These are phyloP conservation scores for Amaurobius ferox DNA, from an alignment of 2,888 invertebrate species.

Conservation along the genomic window DNA sequence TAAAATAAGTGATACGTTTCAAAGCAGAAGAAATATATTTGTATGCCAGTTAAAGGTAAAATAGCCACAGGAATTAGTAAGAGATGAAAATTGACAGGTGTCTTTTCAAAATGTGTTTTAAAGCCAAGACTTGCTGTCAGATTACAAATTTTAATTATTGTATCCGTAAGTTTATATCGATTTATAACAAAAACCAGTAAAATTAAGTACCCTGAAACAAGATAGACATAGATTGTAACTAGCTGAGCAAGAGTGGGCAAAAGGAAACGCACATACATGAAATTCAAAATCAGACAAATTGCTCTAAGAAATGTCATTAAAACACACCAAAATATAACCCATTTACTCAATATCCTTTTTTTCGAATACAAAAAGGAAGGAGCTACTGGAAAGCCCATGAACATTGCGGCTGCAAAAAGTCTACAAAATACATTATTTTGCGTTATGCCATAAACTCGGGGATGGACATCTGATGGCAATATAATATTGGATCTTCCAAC, in stretches of 20 bases:
- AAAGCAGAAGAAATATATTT: conserved; percentile 16
- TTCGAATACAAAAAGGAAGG: neutral
- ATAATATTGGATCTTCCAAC: no score
- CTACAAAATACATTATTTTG: conserved; percentile 12
- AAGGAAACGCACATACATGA: neutral
- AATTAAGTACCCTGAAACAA: conserved; percentile 25
- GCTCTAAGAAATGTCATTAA: conserved; percentile 10
- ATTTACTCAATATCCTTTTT: neutral
- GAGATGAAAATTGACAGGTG: conserved; percentile 1
- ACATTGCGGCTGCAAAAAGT: conserved; percentile 10
- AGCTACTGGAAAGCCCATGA: conserved; percentile 29
- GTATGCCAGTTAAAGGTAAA: neutral
- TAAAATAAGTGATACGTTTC: neutral
- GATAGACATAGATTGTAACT: conserved; percentile 4
- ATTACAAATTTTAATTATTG: neutral
- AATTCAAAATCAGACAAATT: neutral
- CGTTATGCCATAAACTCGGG: no score
- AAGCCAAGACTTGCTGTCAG: neutral
- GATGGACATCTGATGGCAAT: no score
- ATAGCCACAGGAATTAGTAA: neutral
- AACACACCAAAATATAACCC: conserved; percentile 38
- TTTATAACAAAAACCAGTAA: conserved; percentile 22
- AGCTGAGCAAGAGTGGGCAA: neutral
- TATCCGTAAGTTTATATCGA: neutral
- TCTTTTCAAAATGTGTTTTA: neutral